phyloP scores from a whole-genome alignment of 2,113 vertebrate genomes.

The Ictalurus punctatus region DNA sequence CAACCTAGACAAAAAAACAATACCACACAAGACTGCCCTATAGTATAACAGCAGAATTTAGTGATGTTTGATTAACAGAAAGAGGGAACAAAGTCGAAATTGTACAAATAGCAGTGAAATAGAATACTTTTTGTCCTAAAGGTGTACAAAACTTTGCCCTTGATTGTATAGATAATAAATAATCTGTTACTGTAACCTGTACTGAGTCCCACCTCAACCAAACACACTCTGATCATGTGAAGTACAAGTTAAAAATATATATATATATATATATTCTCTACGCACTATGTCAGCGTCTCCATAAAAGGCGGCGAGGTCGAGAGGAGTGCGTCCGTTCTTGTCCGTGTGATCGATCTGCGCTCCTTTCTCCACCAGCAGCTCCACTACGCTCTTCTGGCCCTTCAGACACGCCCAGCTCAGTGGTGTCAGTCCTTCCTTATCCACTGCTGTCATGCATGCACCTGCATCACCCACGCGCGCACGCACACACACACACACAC shows the following conservation, averaged over 20 bases:
- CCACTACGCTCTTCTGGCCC: constrained; percentile 84
- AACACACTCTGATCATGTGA: not conserved
- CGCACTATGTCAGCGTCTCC: constrained; percentile 92
- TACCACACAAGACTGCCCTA: not conserved
- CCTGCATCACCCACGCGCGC: constrained; percentile 66
- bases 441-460: constrained; percentile 78
- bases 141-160: not conserved
- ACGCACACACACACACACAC: no score
- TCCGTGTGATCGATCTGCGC: constrained; percentile 87
- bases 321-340: constrained; percentile 88
- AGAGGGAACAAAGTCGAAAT: no score
- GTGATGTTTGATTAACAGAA: no score
- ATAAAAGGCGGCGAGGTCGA: constrained; percentile 92
- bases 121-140: no score
- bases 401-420: constrained; percentile 94
- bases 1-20: not conserved
- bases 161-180: not conserved
- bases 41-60: not conserved
- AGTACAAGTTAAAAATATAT: no score
- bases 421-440: constrained; percentile 90
- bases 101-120: no score
- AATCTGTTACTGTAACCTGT: not conserved
- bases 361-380: constrained; percentile 84
- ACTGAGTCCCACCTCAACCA: not conserved
- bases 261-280: constrained; percentile 38